A percentile compares a stretch with the other conserved stretches of the same genome.
Conservation (phyloP, 2,888 invertebrate species). For the Plebejus anna region DNA sequence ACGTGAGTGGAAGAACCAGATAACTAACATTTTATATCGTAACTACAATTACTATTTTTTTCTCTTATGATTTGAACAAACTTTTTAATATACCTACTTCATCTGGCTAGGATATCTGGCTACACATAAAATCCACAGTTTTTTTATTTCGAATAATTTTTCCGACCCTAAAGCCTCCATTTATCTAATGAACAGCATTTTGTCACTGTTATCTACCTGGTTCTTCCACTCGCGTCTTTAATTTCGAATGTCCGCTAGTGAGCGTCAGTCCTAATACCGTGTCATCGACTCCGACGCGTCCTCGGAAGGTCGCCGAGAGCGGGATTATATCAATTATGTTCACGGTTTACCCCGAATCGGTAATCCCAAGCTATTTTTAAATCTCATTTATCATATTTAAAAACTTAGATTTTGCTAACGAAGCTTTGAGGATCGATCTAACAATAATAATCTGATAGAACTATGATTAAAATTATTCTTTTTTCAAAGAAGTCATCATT, state of each 20-base stretch:
- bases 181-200: no score
- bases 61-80: no score
- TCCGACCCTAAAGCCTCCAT: no score
- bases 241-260: constrained; percentile 15
- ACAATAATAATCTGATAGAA: not conserved
- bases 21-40: no score
- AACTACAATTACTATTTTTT: no score
- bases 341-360: not conserved
- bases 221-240: no score
- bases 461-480: not conserved
- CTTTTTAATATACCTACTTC: no score
- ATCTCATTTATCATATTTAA: not conserved
- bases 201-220: no score
- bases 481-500: not conserved
- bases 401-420: not conserved
- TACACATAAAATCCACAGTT: no score
- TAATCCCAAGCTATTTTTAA: not conserved
- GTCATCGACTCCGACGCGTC: constrained; percentile 57
- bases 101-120: no score
- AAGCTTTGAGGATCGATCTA: not conserved
- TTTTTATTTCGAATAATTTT: no score
- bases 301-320: constrained; percentile 55
- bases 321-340: constrained; percentile 39
- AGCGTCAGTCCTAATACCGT: constrained; percentile 39
- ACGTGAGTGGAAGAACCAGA: no score